These are phyloP conservation scores for Moxostoma hubbsi DNA, from an alignment of 2,797 vertebrate genomes.

Conservation along the genomic window DNA sequence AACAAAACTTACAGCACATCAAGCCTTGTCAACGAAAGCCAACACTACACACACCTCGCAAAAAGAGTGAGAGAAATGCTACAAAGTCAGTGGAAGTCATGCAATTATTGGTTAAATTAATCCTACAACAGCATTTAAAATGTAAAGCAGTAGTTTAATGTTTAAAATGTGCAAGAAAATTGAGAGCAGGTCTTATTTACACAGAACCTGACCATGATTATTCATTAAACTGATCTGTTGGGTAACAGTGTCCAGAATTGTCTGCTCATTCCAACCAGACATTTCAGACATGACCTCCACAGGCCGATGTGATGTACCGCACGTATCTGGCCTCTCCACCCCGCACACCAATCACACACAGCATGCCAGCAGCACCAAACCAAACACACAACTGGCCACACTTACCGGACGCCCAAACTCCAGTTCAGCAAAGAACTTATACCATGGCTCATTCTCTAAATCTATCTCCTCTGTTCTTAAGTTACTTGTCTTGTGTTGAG, in stretches of 20 bases:
- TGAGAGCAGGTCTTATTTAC: constrained; percentile 27
- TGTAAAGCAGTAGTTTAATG: neutral
- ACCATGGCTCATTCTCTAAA: constrained; percentile 93
- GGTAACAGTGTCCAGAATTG: constrained; percentile 8
- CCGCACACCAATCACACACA: constrained; percentile 48
- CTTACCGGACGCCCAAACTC: constrained; percentile 92
- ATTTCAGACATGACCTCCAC: constrained; percentile 42
- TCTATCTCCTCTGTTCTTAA: constrained; percentile 88
- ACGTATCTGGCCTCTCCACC: constrained; percentile 30
- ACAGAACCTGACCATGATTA: constrained; percentile 11
- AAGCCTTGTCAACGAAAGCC: constrained; percentile 15
- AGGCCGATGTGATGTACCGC: constrained; percentile 3
- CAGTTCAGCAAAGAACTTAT: constrained; percentile 94
- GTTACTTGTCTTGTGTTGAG: constrained; percentile 77
- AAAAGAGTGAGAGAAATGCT: constrained; percentile 1
- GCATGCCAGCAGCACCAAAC: constrained; percentile 51
- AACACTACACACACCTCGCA: constrained; percentile 35
- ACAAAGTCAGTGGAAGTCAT: constrained; percentile 26
- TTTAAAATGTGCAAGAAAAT: neutral
- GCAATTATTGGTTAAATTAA: constrained; percentile 39
- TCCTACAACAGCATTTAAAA: constrained; percentile 3
- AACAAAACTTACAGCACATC: neutral
- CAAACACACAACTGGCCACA: constrained; percentile 73
- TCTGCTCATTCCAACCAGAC: constrained; percentile 48
- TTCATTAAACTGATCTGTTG: constrained; percentile 2